Evolutionary conservation across 2,797 vertebrate species (phyloP), one percentile per base, ranked within the genome.

Genomic region (Cynodonichthys magdalenae): DNA sequence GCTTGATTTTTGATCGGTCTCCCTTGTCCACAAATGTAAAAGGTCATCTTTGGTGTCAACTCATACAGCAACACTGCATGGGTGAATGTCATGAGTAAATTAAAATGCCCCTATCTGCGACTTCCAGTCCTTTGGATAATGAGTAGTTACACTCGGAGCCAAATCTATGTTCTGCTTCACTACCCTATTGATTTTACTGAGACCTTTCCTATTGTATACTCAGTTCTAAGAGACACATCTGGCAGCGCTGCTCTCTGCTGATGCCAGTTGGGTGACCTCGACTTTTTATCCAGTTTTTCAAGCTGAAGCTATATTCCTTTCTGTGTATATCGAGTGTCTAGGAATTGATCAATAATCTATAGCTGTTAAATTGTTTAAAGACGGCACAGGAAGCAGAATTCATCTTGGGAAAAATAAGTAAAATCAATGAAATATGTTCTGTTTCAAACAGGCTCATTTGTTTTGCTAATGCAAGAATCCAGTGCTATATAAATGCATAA

Each of bases 1-100:
- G 24, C 72, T 34, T 57, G 69, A 68, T 48, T 57, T 87, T 85
- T 44, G 58, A 86, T 75, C 71, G 62, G 79, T 74, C 77, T 84
- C 53, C 59, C 71, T 76, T 77, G 80, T 86, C 77, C 88, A 87
- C 68, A 71, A 74, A 89, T 81, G 69, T 77, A 86, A 87, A 88
- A 90, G 91, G 90, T 92, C 87, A 90, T 89, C 84, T 83, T 53
- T 53, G 75, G 77, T 84, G 83, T 77, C 87, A 87, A 82, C 74
- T 80, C 53, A 42, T 69, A 71, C 28, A 4, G 75, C 57, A 84
- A 71, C 74, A 66, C 71, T 72, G 79, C 69, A 77, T 46, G 70
- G 79, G 82, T 87, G 89, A 88, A 90, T 90, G 90, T 90, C 89
- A 91, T 84, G 87, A 80, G 87, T 84, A 90, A 92, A 92, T 90